phyloP scores from a whole-genome alignment of 1,140 invertebrate genomes.

The Venturia canescens region DNA sequence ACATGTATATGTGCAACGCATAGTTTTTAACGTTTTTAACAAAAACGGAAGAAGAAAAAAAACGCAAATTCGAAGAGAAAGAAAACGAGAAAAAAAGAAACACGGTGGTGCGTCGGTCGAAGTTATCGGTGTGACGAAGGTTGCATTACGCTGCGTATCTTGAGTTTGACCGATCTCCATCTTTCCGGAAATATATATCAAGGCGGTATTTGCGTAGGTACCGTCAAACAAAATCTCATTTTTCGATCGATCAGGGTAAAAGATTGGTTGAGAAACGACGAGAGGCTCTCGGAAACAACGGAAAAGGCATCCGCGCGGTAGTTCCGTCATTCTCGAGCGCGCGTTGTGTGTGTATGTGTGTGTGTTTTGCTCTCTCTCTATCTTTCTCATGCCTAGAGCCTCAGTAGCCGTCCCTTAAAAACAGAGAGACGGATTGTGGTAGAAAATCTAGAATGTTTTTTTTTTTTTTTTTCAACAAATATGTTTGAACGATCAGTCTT shows the following conservation, averaged over 20 bases:
- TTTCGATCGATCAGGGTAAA: not conserved
- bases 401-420: conserved; percentile 17
- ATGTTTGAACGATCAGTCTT: not conserved
- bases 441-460: not conserved
- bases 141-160: conserved; percentile 23
- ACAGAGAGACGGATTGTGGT: not conserved
- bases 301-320: not conserved
- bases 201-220: not conserved
- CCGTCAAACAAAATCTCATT: not conserved
- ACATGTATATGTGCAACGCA: conserved; percentile 32
- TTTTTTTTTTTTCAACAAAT: not conserved
- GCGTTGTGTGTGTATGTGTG: not conserved
- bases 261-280: not conserved
- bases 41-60: not conserved
- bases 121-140: conserved; percentile 38
- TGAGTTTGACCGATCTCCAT: not conserved
- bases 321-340: conserved; percentile 1
- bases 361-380: conserved; percentile 4
- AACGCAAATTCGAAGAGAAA: not conserved
- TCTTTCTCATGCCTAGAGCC: not conserved
- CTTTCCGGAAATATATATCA: not conserved
- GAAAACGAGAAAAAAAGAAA: conserved; percentile 26
- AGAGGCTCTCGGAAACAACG: not conserved
- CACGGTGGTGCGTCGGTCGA: conserved; percentile 35
- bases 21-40: conserved; percentile 8